A percentile compares a stretch with the other conserved stretches of the same genome.
Conservation (phyloP, 2,888 invertebrate genomes). For the Ernsta delagoae region DNA sequence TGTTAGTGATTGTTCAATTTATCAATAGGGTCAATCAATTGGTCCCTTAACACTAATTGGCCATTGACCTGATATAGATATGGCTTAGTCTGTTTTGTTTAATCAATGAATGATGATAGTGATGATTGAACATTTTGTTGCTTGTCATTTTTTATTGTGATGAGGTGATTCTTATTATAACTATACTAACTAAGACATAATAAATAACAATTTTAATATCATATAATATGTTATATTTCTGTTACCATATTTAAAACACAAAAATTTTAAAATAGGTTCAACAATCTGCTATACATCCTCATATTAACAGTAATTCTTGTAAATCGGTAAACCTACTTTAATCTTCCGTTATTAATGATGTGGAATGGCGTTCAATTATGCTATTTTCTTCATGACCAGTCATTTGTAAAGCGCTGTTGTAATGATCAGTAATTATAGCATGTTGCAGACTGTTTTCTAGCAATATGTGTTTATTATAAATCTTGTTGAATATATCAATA, state of each 20-base stretch:
- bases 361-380: constrained; percentile 33
- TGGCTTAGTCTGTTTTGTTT: background rate
- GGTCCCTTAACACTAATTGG: constrained; percentile 33
- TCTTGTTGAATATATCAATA: background rate
- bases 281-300: background rate
- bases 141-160: background rate
- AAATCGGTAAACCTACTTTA: constrained; percentile 32
- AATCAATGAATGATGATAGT: background rate
- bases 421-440: constrained; percentile 13
- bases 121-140: background rate
- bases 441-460: background rate
- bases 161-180: too few species aligned
- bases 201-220: too few species aligned
- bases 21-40: constrained; percentile 34
- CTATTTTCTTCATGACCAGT: constrained; percentile 48
- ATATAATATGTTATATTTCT: too few species aligned
- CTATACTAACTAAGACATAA: too few species aligned
- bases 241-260: too few species aligned
- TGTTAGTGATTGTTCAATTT: constrained; percentile 31
- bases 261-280: too few species aligned
- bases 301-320: constrained; percentile 17
- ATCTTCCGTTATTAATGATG: constrained; percentile 37
- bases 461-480: background rate
- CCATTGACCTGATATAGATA: constrained; percentile 27
- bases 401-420: constrained; percentile 43